Evolutionary conservation across 1,140 invertebrate species (phyloP).

Genomic region (Pararge aegeria): DNA sequence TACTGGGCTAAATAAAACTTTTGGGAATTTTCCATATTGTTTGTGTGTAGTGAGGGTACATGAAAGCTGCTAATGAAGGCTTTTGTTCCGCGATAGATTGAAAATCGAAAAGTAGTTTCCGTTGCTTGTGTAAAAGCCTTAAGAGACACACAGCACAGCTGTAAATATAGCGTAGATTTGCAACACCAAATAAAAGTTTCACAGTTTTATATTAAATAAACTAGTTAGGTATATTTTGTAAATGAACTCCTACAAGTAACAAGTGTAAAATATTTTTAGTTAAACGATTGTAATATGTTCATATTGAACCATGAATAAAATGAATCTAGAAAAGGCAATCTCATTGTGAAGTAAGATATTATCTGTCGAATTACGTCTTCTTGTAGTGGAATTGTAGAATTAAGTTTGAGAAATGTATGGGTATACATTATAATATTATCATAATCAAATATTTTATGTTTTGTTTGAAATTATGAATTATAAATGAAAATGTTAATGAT

Average conservation of each 20-base stretch:
- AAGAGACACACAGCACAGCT: constrained; percentile 37
- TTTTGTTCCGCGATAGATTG: constrained; percentile 4
- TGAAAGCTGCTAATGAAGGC: constrained; percentile 1
- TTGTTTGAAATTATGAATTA: not conserved
- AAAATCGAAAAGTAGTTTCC: constrained; percentile 47
- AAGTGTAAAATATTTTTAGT: too few relatives aligned
- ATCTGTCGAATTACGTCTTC: too few relatives aligned
- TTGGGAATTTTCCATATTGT: not conserved
- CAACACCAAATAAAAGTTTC: not conserved
- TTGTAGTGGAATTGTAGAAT: too few relatives aligned
- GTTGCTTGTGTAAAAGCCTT: constrained; percentile 39
- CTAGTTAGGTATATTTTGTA: not conserved
- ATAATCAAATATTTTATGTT: too few relatives aligned
- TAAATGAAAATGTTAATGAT: not conserved
- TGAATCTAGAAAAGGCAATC: too few relatives aligned
- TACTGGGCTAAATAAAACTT: not conserved
- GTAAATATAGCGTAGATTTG: constrained; percentile 32
- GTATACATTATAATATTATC: too few relatives aligned
- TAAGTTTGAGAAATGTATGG: too few relatives aligned
- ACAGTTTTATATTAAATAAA: not conserved
- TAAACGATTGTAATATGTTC: too few relatives aligned
- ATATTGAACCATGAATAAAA: too few relatives aligned
- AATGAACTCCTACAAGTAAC: too few relatives aligned
- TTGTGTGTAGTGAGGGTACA: not conserved
- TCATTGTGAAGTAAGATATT: too few relatives aligned